A percentile compares a stretch with the other conserved stretches of the same genome.
Conservation (phyloP, 2,888 invertebrate genomes). For the Zygothrica quintamaculata region DNA sequence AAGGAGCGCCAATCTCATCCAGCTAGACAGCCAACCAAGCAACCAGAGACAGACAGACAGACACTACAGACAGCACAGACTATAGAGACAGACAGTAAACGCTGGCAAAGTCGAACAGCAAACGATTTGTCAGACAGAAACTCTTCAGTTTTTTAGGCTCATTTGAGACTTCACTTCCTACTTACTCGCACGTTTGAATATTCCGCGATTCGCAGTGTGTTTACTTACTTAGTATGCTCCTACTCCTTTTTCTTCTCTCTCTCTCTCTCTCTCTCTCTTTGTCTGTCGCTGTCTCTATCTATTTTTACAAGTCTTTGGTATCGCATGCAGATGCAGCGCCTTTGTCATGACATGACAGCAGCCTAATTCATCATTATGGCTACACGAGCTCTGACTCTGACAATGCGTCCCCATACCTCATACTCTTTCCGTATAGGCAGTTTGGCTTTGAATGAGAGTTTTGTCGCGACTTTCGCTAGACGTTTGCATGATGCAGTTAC, state of each 20-base stretch:
- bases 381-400: slow-evolving; percentile 38
- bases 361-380: slow-evolving; percentile 82
- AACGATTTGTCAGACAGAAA: slow-evolving; percentile 72
- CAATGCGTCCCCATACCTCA: no score
- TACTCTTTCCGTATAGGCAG: not conserved
- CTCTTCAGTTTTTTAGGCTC: slow-evolving; percentile 47
- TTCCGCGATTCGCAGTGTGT: slow-evolving; percentile 69
- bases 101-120: slow-evolving; percentile 57
- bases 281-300: no score
- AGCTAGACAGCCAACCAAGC: slow-evolving; percentile 12
- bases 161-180: slow-evolving; percentile 75
- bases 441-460: slow-evolving; percentile 62
- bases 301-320: slow-evolving; percentile 42
- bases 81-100: slow-evolving; percentile 37
- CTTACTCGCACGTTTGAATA: slow-evolving; percentile 65
- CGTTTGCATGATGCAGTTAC: slow-evolving; percentile 59
- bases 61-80: not conserved
- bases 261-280: no score
- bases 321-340: slow-evolving; percentile 79
- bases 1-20: slow-evolving; percentile 47
- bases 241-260: not conserved
- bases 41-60: slow-evolving; percentile 15
- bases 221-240: slow-evolving; percentile 62
- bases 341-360: slow-evolving; percentile 83
- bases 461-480: slow-evolving; percentile 80